Percentiles rank a stretch among this genome's conserved stretches.
Conservation (phyloP, 2,888 invertebrate genomes). For the Diaphora mendica region DNA sequence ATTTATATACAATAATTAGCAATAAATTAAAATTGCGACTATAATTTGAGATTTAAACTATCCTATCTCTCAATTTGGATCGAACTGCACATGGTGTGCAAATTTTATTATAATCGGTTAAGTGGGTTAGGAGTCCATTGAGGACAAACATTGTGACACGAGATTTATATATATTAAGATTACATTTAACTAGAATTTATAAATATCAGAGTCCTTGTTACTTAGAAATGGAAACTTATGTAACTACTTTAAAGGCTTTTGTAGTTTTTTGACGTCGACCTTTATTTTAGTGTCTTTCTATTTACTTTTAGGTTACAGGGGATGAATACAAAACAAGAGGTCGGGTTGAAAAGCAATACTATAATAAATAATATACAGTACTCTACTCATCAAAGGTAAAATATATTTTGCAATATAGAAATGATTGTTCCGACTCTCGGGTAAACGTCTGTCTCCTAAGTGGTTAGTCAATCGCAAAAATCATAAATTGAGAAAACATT, state of each 20-base stretch:
- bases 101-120: too few relatives aligned
- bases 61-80: too few relatives aligned
- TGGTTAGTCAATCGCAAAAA: background rate
- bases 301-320: background rate
- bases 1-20: too few relatives aligned
- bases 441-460: background rate
- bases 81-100: too few relatives aligned
- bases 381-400: background rate
- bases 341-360: background rate
- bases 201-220: background rate
- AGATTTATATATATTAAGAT: too few relatives aligned
- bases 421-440: background rate
- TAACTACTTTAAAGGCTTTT: background rate
- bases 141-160: too few relatives aligned
- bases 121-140: too few relatives aligned
- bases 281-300: background rate
- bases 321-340: background rate
- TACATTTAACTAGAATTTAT: background rate
- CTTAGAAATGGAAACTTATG: slow-evolving; percentile 1
- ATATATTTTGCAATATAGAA: background rate
- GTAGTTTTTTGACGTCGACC: background rate
- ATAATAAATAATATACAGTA: background rate
- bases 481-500: background rate
- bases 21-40: too few relatives aligned
- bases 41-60: too few relatives aligned